Percentiles rank a stretch among this genome's conserved stretches.
Conservation (phyloP, 2,113 vertebrate species). For the Stigmatopora nigra region DNA sequence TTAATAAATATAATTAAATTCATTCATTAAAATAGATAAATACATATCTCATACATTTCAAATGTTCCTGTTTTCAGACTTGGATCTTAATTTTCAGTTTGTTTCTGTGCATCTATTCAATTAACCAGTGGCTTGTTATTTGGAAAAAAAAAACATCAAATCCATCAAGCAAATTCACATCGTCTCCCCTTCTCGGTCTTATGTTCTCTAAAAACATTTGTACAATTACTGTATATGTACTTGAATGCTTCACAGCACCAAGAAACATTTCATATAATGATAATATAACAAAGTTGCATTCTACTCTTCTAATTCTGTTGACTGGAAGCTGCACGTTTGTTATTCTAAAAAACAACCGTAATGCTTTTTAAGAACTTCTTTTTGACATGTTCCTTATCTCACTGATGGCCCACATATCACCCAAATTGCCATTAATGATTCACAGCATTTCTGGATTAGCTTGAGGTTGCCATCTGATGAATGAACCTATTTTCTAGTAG, state of each 20-base stretch:
- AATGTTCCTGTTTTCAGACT: too few relatives aligned
- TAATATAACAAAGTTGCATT: background rate
- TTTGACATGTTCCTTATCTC: constrained; percentile 10
- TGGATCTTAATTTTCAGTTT: too few relatives aligned
- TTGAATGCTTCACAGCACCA: background rate
- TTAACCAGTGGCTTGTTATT: background rate
- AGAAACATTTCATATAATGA: background rate
- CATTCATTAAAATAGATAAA: too few relatives aligned
- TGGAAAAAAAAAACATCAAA: background rate
- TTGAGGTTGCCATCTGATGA: constrained; percentile 48
- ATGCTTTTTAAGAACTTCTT: constrained; percentile 14
- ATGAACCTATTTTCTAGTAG: constrained; percentile 48
- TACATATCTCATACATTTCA: too few relatives aligned
- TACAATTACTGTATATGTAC: background rate
- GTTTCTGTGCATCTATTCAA: too few relatives aligned
- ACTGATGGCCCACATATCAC: constrained; percentile 18
- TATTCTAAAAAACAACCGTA: constrained; percentile 13
- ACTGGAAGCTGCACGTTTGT: background rate
- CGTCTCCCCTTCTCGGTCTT: background rate
- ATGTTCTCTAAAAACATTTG: background rate
- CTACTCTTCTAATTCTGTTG: background rate
- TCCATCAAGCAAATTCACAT: background rate
- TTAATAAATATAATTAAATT: too few relatives aligned
- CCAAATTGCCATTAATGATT: constrained; percentile 43
- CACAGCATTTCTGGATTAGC: constrained; percentile 32